phyloP scores from a whole-genome alignment of 2,113 vertebrate species.

The Macrotus californicus region DNA sequence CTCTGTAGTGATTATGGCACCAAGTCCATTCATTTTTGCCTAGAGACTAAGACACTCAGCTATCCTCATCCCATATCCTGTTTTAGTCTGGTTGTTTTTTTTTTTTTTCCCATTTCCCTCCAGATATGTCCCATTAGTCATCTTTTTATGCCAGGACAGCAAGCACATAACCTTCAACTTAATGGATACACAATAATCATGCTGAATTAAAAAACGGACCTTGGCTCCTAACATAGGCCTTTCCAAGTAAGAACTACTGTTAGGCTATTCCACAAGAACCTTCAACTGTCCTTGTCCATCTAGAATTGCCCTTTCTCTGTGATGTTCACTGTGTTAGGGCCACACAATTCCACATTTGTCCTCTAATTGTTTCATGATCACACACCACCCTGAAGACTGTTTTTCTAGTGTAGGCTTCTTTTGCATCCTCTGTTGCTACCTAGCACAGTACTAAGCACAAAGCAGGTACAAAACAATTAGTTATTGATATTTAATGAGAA shows the following conservation, averaged over 20 bases:
- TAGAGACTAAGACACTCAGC: neutral
- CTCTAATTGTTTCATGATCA: neutral
- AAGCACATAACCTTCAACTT: neutral
- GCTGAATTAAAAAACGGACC: neutral
- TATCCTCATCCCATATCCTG: neutral
- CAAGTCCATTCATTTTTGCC: neutral
- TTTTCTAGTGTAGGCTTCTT: neutral
- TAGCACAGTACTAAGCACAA: neutral
- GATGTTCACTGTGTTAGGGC: neutral
- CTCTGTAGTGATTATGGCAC: rapidly evolving
- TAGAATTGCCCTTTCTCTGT: neutral
- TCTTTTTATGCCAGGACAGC: neutral
- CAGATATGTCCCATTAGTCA: neutral
- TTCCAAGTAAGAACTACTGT: neutral
- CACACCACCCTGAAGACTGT: neutral
- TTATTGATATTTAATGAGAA: neutral
- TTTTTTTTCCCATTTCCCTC: neutral
- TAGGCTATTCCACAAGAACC: neutral
- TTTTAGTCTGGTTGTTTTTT: neutral
- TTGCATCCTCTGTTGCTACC: neutral
- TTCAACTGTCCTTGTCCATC: neutral
- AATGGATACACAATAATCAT: neutral
- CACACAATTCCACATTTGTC: neutral
- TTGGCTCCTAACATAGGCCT: neutral
- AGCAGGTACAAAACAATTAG: neutral